Conservation (phyloP, 1,140 invertebrate species). For the Anoplolepis gracilipes region DNA sequence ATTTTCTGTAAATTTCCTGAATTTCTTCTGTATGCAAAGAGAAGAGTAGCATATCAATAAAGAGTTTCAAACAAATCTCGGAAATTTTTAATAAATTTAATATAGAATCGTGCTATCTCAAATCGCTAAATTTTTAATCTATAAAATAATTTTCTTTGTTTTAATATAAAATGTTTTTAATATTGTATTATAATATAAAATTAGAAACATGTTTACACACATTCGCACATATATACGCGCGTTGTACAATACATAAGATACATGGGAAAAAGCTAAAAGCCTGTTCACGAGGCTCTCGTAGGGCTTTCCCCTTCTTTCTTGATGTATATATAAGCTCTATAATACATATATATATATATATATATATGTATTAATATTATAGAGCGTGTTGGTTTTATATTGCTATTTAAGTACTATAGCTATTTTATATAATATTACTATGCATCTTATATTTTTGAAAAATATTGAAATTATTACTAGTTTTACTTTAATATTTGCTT, state of each 20-base stretch:
- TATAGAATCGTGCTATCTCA: neutral
- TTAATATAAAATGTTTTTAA: neutral
- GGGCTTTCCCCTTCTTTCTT: constrained; percentile 62
- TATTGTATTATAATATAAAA: constrained; percentile 5
- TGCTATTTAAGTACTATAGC: too few species aligned
- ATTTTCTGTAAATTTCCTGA: constrained; percentile 4
- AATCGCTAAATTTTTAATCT: neutral
- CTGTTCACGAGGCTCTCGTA: constrained; percentile 67
- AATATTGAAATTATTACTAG: neutral
- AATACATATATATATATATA: too few species aligned
- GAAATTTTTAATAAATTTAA: neutral
- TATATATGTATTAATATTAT: too few species aligned
- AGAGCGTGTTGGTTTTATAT: too few species aligned
- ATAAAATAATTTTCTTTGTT: neutral
- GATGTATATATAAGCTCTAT: too few species aligned
- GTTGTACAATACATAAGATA: constrained; percentile 28
- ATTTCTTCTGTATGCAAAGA: neutral
- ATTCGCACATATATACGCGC: neutral
- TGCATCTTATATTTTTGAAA: neutral
- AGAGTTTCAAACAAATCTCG: neutral
- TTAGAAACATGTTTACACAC: too few species aligned
- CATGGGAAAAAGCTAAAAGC: constrained; percentile 63
- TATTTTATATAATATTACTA: neutral
- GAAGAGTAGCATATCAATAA: neutral
- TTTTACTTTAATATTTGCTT: neutral